These are phyloP conservation scores for Amphipoea lucens DNA, from an alignment of 2,888 invertebrate genomes.

Conservation along the genomic window DNA sequence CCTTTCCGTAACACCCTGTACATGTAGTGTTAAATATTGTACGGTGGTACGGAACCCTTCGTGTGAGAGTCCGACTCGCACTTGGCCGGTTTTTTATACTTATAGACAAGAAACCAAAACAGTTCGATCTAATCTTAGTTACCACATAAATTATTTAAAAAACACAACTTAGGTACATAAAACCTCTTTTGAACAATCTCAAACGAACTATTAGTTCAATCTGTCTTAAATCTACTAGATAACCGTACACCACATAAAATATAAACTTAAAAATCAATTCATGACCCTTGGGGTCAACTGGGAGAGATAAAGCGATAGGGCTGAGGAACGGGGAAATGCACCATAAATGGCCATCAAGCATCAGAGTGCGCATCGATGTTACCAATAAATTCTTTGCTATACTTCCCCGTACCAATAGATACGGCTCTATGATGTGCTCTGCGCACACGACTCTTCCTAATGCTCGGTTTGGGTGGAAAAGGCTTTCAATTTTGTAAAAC, in stretches of 20 bases:
- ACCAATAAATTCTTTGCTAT: constrained; percentile 87
- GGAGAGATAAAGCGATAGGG: constrained; percentile 78
- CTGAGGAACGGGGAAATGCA: constrained; percentile 75
- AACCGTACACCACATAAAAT: constrained; percentile 73
- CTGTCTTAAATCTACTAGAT: constrained; percentile 48
- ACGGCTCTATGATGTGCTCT: constrained; percentile 80
- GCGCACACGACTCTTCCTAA: constrained; percentile 76
- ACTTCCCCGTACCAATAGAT: constrained; percentile 85
- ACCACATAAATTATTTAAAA: constrained; percentile 12
- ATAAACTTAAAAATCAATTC: constrained; percentile 88
- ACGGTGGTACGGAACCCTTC: no score
- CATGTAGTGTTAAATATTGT: no score
- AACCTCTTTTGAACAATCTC: constrained; percentile 44
- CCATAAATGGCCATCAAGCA: constrained; percentile 84
- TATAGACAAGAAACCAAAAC: constrained; percentile 1
- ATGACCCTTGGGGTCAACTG: constrained; percentile 83
- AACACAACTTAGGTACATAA: constrained; percentile 2
- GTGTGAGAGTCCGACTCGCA: no score
- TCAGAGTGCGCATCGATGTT: constrained; percentile 83
- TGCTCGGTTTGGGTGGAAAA: constrained; percentile 69
- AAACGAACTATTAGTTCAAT: constrained; percentile 60
- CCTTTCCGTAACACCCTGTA: no score
- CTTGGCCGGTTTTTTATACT: no score
- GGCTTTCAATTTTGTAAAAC: constrained; percentile 51
- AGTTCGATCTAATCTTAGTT: constrained; percentile 23